phyloP scores from a whole-genome alignment of 2,888 invertebrate species.

The Tricholauxania praeusta region DNA sequence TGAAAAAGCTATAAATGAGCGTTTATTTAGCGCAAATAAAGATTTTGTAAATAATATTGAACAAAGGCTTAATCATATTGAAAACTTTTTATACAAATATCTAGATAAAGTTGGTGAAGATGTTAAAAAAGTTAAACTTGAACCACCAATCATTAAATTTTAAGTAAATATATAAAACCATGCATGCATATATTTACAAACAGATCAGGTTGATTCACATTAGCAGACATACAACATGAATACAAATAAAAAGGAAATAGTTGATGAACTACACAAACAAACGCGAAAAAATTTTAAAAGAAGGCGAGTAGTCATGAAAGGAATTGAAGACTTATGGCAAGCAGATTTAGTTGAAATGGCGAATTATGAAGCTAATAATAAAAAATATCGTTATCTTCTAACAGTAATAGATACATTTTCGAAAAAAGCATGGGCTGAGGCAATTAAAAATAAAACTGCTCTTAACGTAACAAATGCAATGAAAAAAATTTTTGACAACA shows the following conservation, averaged over 20 bases:
- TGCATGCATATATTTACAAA: background rate
- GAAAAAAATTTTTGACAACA: conserved; percentile 33
- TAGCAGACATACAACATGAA: background rate
- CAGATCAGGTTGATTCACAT: too few relatives aligned
- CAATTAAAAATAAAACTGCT: conserved; percentile 31
- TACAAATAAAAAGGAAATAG: conserved; percentile 34
- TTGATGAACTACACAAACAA: conserved; percentile 40
- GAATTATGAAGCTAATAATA: conserved; percentile 55
- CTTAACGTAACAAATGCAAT: conserved; percentile 19
- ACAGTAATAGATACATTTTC: too few relatives aligned
- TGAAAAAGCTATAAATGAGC: background rate
- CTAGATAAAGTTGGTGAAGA: background rate
- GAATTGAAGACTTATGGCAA: conserved; percentile 45
- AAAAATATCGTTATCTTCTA: conserved; percentile 55
- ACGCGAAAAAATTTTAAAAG: conserved; percentile 40
- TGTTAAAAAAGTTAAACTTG: background rate
- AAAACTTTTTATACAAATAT: background rate
- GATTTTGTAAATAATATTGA: background rate
- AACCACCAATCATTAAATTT: background rate
- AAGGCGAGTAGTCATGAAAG: conserved; percentile 41
- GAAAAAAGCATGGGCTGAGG: conserved; percentile 21
- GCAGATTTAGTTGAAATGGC: conserved; percentile 56
- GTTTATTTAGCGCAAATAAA: too few relatives aligned
- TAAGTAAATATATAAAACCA: background rate
- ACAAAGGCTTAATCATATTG: background rate